phyloP scores from a whole-genome alignment of 2,797 vertebrate species.

The Carduelis carduelis region DNA sequence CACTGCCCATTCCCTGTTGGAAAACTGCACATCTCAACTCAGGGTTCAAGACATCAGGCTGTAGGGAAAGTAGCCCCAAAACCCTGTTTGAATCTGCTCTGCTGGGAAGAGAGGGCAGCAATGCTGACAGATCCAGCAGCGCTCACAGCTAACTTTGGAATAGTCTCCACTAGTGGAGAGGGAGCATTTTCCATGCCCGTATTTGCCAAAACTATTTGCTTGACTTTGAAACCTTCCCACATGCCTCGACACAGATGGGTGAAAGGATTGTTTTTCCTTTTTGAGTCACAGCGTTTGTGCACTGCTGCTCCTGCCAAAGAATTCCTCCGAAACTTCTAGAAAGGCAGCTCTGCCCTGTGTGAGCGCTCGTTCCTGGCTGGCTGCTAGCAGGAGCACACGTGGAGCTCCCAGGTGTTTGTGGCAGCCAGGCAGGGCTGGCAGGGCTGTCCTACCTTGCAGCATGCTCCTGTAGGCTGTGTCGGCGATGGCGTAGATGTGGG shows the following conservation, averaged over 20 bases:
- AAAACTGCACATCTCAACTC: not conserved
- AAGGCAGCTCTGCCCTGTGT: fast-evolving
- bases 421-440: fast-evolving
- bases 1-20: not conserved
- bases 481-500: constrained; percentile 94
- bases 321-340: constrained; percentile 56
- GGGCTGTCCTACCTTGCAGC: constrained; percentile 88
- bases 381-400: not conserved
- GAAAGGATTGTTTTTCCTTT: constrained; percentile 71
- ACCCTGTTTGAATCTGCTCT: not conserved
- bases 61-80: not conserved
- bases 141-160: constrained; percentile 24
- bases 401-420: not conserved
- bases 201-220: constrained; percentile 66
- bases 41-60: not conserved
- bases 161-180: not conserved
- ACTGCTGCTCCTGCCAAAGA: constrained; percentile 53
- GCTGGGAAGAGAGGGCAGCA: not conserved
- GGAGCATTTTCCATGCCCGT: constrained; percentile 56
- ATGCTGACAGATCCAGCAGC: not conserved
- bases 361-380: not conserved
- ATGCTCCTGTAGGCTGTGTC: constrained; percentile 98
- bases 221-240: constrained; percentile 48
- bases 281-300: constrained; percentile 71
- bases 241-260: constrained; percentile 18